Base-by-base conservation (phyloP, 2,888 invertebrate genomes). In the Oasisia sp. region DNA sequence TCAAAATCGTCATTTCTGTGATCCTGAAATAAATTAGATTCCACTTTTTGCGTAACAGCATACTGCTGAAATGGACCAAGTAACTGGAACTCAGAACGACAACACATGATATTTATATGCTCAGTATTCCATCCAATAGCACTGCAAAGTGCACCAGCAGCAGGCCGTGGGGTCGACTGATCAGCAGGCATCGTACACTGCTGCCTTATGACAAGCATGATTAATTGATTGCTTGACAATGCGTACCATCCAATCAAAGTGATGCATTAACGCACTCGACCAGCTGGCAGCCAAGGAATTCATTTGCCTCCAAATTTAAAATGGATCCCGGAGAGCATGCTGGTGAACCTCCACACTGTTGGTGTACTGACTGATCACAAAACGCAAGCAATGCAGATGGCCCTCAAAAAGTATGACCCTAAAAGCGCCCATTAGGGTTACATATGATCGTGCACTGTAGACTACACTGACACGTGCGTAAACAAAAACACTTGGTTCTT, bases 261-360 rank as follows among this genome's bases (percentile, higher is more conserved):
- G 91, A 93, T 93, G 93, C 93, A 93, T 93, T 93, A 92, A 92
- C 92, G 92, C 93, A 94, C 94, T 94, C 93, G 93, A 92, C 93
- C 94, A 94, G 94, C 94, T 94, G 94, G 93, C 93, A 92, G 92
- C 93, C 92, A 92, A 94, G 93, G 58, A 93, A 93, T 92, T 92
- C 93, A 93, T 94, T 94, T 95, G 94, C 94, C 94, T 94, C 95
- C 95, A 95, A 95, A 95, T 95, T 95, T 94, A 95, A 95, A 95
- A 93, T 94, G 94, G 94, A 92, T 32, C 91, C 91, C 90, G 32
- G 74, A 27, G n/a, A 74, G 74, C 74, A 74, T 74, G 74, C 74
- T 74, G 74, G 27, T 74, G 74, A 27, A 74, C 19, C 74, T 74
- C 19, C 74, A 74, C 74, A 74, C 74, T 27, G 74, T 5, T 74